Conservation (phyloP, 2,113 vertebrate genomes). For the Megaleporinus macrocephalus region DNA sequence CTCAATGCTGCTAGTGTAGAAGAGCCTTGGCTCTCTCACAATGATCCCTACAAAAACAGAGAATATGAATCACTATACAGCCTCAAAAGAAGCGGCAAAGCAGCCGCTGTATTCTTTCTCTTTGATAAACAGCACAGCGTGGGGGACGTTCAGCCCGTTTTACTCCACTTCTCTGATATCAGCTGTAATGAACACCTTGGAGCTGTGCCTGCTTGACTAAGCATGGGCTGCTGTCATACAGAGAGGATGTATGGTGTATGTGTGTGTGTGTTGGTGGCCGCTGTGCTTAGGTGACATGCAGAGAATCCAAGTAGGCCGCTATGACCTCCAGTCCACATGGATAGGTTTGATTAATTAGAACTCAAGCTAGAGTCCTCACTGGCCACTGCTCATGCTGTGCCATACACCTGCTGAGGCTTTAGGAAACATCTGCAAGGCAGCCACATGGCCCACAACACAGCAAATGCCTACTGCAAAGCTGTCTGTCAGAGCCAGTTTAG, state of each 20-base stretch:
- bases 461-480: slow-evolving; percentile 21
- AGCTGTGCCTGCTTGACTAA: slow-evolving; percentile 66
- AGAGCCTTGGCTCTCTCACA: slow-evolving; percentile 55
- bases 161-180: slow-evolving; percentile 73
- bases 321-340: slow-evolving; percentile 58
- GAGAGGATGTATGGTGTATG: slow-evolving; percentile 33
- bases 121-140: slow-evolving; percentile 72
- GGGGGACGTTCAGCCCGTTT: slow-evolving; percentile 73
- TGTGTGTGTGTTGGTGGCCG: slow-evolving; percentile 18
- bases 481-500: slow-evolving; percentile 8
- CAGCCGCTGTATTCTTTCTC: slow-evolving; percentile 70
- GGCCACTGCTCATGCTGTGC: slow-evolving; percentile 60
- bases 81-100: slow-evolving; percentile 61
- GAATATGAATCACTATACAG: slow-evolving; percentile 72
- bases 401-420: slow-evolving; percentile 66
- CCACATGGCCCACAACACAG: slow-evolving; percentile 1
- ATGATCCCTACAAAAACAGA: slow-evolving; percentile 62
- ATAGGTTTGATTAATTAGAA: slow-evolving; percentile 69
- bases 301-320: slow-evolving; percentile 59
- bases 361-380: slow-evolving; percentile 56
- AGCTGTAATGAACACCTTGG: slow-evolving; percentile 75
- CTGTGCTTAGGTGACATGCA: slow-evolving; percentile 64
- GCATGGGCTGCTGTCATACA: slow-evolving; percentile 61
- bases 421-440: slow-evolving; percentile 53
- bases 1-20: slow-evolving; percentile 29